Base-by-base conservation (phyloP, 2,888 invertebrate genomes). In the Podotricha telesiphe region DNA sequence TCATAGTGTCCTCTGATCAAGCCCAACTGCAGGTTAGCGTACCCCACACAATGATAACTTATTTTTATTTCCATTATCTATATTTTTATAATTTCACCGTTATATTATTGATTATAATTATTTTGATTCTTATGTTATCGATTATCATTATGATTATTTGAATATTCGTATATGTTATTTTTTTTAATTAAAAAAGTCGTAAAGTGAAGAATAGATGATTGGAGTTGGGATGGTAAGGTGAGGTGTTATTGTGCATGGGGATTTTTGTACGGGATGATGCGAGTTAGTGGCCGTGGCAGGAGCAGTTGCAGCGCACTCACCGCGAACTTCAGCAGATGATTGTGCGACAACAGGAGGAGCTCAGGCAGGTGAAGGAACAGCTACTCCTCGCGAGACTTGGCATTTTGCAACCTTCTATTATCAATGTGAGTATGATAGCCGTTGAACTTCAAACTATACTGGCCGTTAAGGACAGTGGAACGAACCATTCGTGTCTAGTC, bases 301-400 rank as follows among this genome's bases (percentile, higher is more conserved):
- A 95, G 78, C 96, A 96, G 87, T 86, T 93, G 82, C 96, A 97
- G 80, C 94, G 96, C 47, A 97, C 97, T 80, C 97, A 98, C 80
- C 97, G 97, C 73, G 96, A 97, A 81, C 88, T 98, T 71, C 97
- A 98, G 82, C 95, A 97, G 79, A 94, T 97, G 80, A 97, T 98
- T 71, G 94, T 96, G 64, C 95, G 96, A 74, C 97, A 98, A 80
- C 97, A 98, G 82, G 97, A 97, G 79, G 97, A 98, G 84, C 86
- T 98, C 74, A 94, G 96, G 53, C 94, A 95, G 75, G 96, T 98
- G 0, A 97, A 97, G n/a, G 97, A 98, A 81, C 97, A 98, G 81
- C 89, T 98, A 65, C 85, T 97, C 59, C 95, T 98, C 85, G 96
- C 97, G 0, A 94, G 96, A 79, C 95, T 97, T 75, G 97, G 97